These are phyloP conservation scores for Mastigias papua DNA, from an alignment of 30 jellyfish, hydroid and myxozoan species.

Conservation along the genomic window DNA sequence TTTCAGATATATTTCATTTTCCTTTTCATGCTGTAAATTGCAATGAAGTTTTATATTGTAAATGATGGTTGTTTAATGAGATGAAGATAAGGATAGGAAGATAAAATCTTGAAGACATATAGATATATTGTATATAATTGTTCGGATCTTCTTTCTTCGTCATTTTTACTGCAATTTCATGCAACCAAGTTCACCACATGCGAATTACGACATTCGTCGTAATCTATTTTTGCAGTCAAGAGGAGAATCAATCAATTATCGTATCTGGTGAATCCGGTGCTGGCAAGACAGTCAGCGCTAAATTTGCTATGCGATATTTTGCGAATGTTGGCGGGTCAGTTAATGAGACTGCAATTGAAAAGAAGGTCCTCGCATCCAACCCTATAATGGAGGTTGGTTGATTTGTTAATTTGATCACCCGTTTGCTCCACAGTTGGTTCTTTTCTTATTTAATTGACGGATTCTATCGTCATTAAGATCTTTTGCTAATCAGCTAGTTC, in stretches of 20 bases:
- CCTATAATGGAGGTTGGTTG: conserved; percentile 96
- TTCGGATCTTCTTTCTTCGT: too few relatives aligned
- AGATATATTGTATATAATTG: too few relatives aligned
- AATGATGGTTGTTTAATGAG: too few relatives aligned
- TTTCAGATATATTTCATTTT: too few relatives aligned
- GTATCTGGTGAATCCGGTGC: conserved; percentile 99
- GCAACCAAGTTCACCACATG: neutral
- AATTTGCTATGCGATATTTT: conserved; percentile 94
- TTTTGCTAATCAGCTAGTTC: neutral
- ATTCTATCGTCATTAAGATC: neutral
- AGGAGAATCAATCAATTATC: conserved; percentile 88
- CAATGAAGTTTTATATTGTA: too few relatives aligned
- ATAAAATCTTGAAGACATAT: too few relatives aligned
- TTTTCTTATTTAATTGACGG: neutral
- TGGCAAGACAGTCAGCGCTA: conserved; percentile 96
- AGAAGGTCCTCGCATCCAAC: conserved; percentile 95
- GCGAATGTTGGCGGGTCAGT: conserved; percentile 98
- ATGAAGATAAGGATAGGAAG: too few relatives aligned
- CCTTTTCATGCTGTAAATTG: too few relatives aligned
- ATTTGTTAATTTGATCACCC: neutral
- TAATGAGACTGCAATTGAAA: conserved; percentile 88
- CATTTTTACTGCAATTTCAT: neutral
- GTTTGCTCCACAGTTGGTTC: neutral
- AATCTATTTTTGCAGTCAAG: conserved; percentile 42
- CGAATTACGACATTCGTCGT: neutral